Evolutionary conservation across 1,140 invertebrate species (phyloP), one percentile per base, ranked within the genome.

Genomic region (Aleiodes sp.): DNA sequence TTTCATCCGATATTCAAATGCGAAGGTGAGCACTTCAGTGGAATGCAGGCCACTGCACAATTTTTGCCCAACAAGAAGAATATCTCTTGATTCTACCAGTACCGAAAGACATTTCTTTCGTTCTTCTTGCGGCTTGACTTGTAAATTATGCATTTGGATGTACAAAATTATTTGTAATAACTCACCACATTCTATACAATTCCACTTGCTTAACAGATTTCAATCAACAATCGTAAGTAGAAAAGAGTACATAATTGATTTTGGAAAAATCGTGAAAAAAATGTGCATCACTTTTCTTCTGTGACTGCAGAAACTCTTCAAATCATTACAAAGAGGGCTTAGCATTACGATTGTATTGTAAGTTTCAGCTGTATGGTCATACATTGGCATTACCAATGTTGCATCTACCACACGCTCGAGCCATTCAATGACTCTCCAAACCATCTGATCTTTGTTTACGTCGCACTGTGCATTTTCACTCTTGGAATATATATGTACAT

Each of bases 331-430:
- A 26, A 0, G 19, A 14, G 10, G 28, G 28, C 24, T 59, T 59
- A 59, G 28, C 28, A 59, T 59, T 59, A 59, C 56, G 7, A 14
- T 24, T 4, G 28, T 26, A 59, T 59, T 59, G 56, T 59, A n/a
- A 59, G 14, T n/a, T n/a, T 12, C 24, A 12, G 56, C 31, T 28
- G 26, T 3, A 0, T 12, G 12, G 14, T 59, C 56, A 28, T 59
- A 59, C 56, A 65, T 70, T 57, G 59, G 68, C 37, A 70, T 70
- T 65, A 70, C 57, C 62, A 46, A 41, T 16, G 35, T 24, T 60
- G 21, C 56, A 70, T 64, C 62, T 37, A n/a, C 29, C 4, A 6
- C 6, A 28, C 39, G n/a, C 26, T 35, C 57, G 16, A 16, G 33
- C 64, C n/a, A 56, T 70, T 24, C 60, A 63, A 56, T 56, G 64